Percentiles rank a stretch among this genome's conserved stretches.
phyloP scores from a whole-genome alignment of 30 jellyfish, hydroid and myxozoan species.

The Aurelia coerulea region DNA sequence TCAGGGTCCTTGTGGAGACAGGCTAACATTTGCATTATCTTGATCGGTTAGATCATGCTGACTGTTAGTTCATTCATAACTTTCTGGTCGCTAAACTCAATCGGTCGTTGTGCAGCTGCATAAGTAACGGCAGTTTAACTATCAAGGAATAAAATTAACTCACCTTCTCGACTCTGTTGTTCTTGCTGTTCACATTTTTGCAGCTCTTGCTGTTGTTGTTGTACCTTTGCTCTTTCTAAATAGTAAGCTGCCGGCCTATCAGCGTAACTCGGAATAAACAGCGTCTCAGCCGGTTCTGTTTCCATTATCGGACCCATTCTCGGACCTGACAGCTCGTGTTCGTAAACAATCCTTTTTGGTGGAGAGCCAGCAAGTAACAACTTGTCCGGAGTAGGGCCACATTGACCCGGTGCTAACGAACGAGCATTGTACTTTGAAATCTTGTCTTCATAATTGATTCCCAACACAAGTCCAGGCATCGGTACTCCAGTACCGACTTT shows the following conservation, averaged over 20 bases:
- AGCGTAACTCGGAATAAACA: slow-evolving; percentile 69
- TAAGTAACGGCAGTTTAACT: too few species aligned
- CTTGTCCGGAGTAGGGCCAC: slow-evolving; percentile 70
- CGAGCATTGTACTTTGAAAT: slow-evolving; percentile 75
- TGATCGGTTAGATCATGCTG: too few species aligned
- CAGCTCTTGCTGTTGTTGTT: slow-evolving; percentile 3
- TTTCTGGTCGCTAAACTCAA: too few species aligned
- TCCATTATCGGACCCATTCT: neutral
- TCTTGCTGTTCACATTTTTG: too few species aligned
- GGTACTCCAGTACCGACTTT: slow-evolving; percentile 92
- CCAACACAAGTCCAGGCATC: slow-evolving; percentile 89
- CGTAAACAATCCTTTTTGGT: slow-evolving; percentile 58
- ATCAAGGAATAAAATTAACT: too few species aligned
- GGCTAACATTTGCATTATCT: too few species aligned
- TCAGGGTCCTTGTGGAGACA: too few species aligned
- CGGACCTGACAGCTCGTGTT: slow-evolving; percentile 3
- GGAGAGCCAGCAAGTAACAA: slow-evolving; percentile 71
- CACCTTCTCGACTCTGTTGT: slow-evolving; percentile 4
- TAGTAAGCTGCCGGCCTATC: slow-evolving; percentile 74
- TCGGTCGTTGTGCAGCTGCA: too few species aligned
- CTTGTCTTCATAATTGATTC: slow-evolving; percentile 74
- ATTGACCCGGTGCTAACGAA: slow-evolving; percentile 85
- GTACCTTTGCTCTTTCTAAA: slow-evolving; percentile 49
- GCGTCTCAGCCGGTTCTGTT: slow-evolving; percentile 9
- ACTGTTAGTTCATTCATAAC: too few species aligned